Percentiles rank a stretch among this genome's conserved stretches.
Evolutionary conservation across 2,113 vertebrate species (phyloP).

Genomic region (Ageneiosus marmoratus): DNA sequence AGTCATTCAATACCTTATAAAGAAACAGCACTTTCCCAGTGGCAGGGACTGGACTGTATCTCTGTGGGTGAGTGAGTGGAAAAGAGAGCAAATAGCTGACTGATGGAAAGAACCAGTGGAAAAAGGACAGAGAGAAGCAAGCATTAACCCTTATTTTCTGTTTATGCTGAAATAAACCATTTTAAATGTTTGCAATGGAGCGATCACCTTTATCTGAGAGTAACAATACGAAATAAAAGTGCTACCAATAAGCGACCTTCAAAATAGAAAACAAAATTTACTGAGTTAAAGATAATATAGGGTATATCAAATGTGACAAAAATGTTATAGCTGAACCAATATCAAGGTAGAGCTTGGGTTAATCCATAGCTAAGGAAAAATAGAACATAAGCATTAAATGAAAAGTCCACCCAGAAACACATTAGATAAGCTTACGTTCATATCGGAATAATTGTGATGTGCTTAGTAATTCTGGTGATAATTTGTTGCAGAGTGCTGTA

Average conservation of each 20-base stretch:
- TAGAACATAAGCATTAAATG: background rate
- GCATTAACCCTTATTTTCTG: background rate
- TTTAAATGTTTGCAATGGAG: background rate
- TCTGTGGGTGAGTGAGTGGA: background rate
- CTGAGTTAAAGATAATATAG: background rate
- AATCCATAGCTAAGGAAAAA: background rate
- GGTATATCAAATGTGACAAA: background rate
- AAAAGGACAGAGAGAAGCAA: background rate
- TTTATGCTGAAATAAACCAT: background rate
- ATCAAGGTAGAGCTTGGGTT: background rate
- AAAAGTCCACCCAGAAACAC: background rate
- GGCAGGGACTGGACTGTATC: background rate
- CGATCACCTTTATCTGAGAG: background rate
- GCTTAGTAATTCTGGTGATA: background rate
- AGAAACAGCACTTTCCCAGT: background rate
- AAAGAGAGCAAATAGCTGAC: background rate
- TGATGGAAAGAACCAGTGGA: background rate
- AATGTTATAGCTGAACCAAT: background rate
- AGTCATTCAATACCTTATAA: constrained; percentile 13
- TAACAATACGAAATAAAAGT: background rate
- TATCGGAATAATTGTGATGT: background rate
- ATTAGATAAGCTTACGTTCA: background rate
- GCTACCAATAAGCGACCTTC: background rate
- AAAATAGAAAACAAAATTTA: background rate
- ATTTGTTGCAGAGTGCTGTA: background rate